These are phyloP conservation scores for Eupithecia dodoneata DNA, from an alignment of 2,888 invertebrate genomes.

Conservation along the genomic window DNA sequence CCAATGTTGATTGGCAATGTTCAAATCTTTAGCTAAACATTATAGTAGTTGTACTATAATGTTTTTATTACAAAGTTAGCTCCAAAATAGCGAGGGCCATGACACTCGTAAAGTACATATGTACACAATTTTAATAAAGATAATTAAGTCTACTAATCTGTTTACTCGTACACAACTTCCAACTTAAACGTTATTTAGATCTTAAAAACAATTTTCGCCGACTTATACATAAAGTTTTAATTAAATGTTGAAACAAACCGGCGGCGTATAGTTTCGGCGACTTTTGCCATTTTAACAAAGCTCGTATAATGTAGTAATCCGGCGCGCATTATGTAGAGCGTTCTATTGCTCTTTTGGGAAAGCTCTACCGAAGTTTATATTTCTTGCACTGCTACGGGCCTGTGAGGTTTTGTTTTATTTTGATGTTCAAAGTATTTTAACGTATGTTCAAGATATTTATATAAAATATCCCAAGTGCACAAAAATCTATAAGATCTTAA, in stretches of 20 bases:
- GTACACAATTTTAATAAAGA: background rate
- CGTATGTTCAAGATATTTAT: background rate
- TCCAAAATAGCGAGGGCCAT: background rate
- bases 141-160: background rate
- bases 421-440: background rate
- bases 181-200: constrained; percentile 14
- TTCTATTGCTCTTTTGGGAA: constrained; percentile 53
- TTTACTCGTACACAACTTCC: background rate
- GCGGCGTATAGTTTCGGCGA: constrained; percentile 36
- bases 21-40: too few species aligned
- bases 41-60: too few species aligned
- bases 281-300: constrained; percentile 42
- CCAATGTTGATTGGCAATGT: too few species aligned
- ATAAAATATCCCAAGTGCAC: background rate
- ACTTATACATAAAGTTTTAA: constrained; percentile 37
- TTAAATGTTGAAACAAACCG: constrained; percentile 40
- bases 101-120: background rate
- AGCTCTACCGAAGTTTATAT: constrained; percentile 52
- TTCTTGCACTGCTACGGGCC: constrained; percentile 42
- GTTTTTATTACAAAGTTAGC: background rate
- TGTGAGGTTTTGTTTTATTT: background rate
- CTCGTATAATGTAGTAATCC: constrained; percentile 40
- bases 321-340: constrained; percentile 48
- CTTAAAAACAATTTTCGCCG: constrained; percentile 11
- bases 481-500: background rate